Conservation (phyloP, 1,140 invertebrate species). For the Colletes gigas region DNA sequence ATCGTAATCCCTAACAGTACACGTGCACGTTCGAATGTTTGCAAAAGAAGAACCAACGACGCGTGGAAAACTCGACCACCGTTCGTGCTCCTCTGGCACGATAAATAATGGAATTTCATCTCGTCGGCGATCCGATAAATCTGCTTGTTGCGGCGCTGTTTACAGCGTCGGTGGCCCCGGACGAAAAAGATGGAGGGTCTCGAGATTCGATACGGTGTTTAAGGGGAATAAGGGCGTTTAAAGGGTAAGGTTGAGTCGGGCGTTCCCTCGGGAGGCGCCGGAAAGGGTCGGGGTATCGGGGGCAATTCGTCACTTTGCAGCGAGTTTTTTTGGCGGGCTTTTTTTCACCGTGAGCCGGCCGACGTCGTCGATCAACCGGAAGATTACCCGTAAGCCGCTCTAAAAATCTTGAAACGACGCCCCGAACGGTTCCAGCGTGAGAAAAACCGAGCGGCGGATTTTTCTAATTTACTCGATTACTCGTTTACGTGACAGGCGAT, state of each 20-base stretch:
- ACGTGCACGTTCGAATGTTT: slow-evolving; percentile 21
- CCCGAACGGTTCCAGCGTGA: too few relatives aligned
- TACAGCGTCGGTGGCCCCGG: slow-evolving; percentile 13
- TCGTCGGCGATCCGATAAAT: slow-evolving; percentile 28
- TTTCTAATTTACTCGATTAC: slow-evolving; percentile 30
- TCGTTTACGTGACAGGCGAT: slow-evolving; percentile 13
- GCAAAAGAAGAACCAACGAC: neutral
- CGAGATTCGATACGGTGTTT: slow-evolving; percentile 37
- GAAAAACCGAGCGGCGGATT: slow-evolving; percentile 1
- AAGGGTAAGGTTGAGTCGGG: slow-evolving; percentile 33
- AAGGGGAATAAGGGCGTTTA: slow-evolving; percentile 44
- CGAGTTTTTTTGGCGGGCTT: slow-evolving; percentile 34
- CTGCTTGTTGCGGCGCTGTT: slow-evolving; percentile 27
- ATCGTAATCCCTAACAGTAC: neutral
- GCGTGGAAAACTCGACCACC: too few relatives aligned
- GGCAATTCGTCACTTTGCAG: slow-evolving; percentile 54
- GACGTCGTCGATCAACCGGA: slow-evolving; percentile 32
- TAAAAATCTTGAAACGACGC: neutral
- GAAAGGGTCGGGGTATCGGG: slow-evolving; percentile 32
- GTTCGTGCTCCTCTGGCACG: neutral
- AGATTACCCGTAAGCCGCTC: slow-evolving; percentile 30
- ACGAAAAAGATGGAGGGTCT: slow-evolving; percentile 13
- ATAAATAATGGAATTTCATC: slow-evolving; percentile 50
- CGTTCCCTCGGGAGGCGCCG: slow-evolving; percentile 9
- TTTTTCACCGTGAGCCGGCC: slow-evolving; percentile 18